Evolutionary conservation across 2,113 vertebrate genomes (phyloP), one percentile per base, ranked within the genome.

Genomic region (Clarias batrachus): DNA sequence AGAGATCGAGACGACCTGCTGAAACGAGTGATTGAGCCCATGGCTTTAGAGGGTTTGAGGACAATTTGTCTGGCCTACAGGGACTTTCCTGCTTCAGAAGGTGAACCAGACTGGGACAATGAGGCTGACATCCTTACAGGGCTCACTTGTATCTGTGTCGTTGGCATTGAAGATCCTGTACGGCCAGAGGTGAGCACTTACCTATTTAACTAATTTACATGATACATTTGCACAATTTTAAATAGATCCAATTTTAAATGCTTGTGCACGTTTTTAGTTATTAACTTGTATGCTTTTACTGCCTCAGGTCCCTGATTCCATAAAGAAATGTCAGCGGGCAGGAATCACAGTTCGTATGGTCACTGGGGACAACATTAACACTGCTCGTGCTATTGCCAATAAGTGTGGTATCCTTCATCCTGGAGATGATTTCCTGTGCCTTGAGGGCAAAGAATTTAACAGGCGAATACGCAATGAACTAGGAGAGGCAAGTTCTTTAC

Each of bases 271-370:
- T 81, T 54, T 78, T 9, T 59, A 59, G 41, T 52, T 62, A 68
- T 37, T 79, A 65, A 85, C 7, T 0, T 60, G 6, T 83, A 37
- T 56, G 41, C n/a, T 85, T 82, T 65, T 63, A 65, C 81, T 30
- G 27, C 52, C 0, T 41, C 87, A 99, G 98, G 98, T 99, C 81
- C 98, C 98, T 30, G 97, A 99, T 56, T 97, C 98, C 93, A 99
- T 99, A 92, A 97, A 93, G 41, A 99, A 96, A 92, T 99, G 98
- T 88, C 98, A 99, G 82, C 95, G 96, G 81, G 97, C 98, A 68
- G 98, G 98, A 83, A 99, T 99, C 92, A 99, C 98, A 3, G 98
- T 99, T 60, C 97, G 98, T 57, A 99, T 99, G 98, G 98, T 99
- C 88, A 99, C 98, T 1, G 98, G 98, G 2, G 98, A 99, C 93